Evolutionary conservation across 2,888 invertebrate species (phyloP).

Genomic region (Drosophila multiciliata): DNA sequence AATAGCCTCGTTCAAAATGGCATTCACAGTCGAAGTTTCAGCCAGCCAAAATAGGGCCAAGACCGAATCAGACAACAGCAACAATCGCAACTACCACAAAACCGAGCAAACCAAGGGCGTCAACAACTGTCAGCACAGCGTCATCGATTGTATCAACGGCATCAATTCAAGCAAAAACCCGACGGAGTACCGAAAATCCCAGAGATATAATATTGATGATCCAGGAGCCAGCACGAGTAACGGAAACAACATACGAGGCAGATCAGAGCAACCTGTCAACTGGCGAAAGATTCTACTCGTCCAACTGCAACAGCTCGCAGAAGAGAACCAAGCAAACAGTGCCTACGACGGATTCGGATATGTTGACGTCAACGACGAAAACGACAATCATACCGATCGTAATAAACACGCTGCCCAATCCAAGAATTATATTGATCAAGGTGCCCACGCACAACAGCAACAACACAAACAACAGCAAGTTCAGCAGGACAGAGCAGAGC

Average conservation of each 20-base stretch:
- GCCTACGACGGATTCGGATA: conserved; percentile 50
- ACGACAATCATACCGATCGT: conserved; percentile 67
- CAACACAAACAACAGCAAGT: conserved; percentile 37
- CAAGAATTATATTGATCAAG: conserved; percentile 69
- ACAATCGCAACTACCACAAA: conserved; percentile 35
- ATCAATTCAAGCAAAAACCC: conserved; percentile 59
- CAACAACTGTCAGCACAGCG: conserved; percentile 27
- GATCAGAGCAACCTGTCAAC: conserved; percentile 1
- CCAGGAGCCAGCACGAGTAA: conserved; percentile 78
- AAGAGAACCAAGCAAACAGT: conserved; percentile 64
- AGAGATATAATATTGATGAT: conserved; percentile 82
- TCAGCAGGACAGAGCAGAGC: conserved; percentile 63
- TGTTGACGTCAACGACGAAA: conserved; percentile 21
- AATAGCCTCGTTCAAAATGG: conserved; percentile 83
- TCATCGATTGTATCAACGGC: conserved; percentile 38
- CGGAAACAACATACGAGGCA: conserved; percentile 61
- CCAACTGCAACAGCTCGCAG: conserved; percentile 64
- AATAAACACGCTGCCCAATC: conserved; percentile 64
- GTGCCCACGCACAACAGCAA: conserved; percentile 45
- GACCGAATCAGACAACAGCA: conserved; percentile 68
- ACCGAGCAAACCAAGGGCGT: conserved; percentile 38
- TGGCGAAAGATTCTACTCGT: conserved; percentile 54
- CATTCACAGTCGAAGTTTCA: conserved; percentile 79
- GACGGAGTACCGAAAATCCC: conserved; percentile 71
- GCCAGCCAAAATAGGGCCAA: conserved; percentile 80